phyloP scores from a whole-genome alignment of 2,888 invertebrate genomes.

The Cantharis lateralis region DNA sequence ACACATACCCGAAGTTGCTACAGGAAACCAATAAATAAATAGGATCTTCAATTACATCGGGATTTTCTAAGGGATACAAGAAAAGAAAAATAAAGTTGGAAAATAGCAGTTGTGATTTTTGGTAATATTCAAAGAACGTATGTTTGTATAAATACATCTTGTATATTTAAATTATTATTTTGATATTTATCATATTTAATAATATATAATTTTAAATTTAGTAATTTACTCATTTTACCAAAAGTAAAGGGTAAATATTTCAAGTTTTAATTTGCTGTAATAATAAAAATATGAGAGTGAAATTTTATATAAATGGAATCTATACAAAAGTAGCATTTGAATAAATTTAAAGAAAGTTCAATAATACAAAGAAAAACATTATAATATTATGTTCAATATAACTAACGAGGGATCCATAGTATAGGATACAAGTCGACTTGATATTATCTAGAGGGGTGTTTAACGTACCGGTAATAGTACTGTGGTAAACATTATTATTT shows the following conservation, averaged over 20 bases:
- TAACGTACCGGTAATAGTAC: constrained; percentile 42
- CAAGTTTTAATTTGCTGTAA: neutral
- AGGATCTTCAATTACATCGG: constrained; percentile 52
- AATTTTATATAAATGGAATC: neutral
- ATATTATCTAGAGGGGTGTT: constrained; percentile 43
- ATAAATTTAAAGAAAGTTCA: neutral
- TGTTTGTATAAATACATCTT: neutral
- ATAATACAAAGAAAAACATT: neutral
- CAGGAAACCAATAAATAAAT: constrained; percentile 54
- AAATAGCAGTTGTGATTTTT: neutral
- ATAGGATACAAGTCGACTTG: constrained; percentile 33
- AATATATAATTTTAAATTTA: neutral
- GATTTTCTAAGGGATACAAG: constrained; percentile 45
- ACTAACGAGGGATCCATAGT: constrained; percentile 39
- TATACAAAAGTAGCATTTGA: neutral
- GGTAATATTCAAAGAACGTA: neutral
- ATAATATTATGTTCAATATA: constrained; percentile 29
- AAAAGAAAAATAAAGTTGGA: constrained; percentile 25
- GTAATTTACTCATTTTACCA: neutral
- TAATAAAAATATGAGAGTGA: neutral
- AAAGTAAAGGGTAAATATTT: neutral
- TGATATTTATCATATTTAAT: neutral
- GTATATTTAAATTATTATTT: neutral
- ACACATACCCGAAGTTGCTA: constrained; percentile 54
- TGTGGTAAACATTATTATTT: constrained; percentile 46